Percentiles rank a stretch among this genome's conserved stretches.
Conservation (phyloP, 2,113 vertebrate genomes). For the Otus sunia region DNA sequence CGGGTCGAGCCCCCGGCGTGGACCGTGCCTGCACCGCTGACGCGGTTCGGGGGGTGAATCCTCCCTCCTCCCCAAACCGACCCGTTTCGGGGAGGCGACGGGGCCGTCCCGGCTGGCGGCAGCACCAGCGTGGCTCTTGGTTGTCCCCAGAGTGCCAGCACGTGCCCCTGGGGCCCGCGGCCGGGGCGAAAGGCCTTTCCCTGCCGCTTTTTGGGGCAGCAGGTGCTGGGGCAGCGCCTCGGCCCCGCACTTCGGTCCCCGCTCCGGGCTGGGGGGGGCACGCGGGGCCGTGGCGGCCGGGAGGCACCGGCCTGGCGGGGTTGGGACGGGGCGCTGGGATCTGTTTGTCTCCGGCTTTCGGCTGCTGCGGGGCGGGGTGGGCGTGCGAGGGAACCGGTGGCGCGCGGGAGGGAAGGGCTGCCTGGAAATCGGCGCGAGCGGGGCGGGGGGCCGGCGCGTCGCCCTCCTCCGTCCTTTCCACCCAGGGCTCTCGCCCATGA, state of each 20-base stretch:
- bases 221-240: background rate
- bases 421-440: background rate
- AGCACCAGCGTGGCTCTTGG: background rate
- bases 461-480: background rate
- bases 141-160: background rate
- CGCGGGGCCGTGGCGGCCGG: fast-evolving
- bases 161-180: background rate
- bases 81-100: background rate
- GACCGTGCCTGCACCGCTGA: fast-evolving
- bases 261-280: background rate
- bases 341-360: background rate
- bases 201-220: background rate
- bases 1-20: background rate
- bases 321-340: background rate
- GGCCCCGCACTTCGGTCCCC: background rate
- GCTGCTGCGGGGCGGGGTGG: background rate
- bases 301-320: no score
- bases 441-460: background rate
- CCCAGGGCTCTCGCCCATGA: background rate
- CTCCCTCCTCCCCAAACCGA: background rate
- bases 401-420: background rate
- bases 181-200: background rate
- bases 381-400: background rate
- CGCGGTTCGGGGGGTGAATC: background rate
- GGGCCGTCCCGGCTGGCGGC: background rate